Base-by-base conservation (phyloP, 2,797 vertebrate species). In the Semotilus atromaculatus region DNA sequence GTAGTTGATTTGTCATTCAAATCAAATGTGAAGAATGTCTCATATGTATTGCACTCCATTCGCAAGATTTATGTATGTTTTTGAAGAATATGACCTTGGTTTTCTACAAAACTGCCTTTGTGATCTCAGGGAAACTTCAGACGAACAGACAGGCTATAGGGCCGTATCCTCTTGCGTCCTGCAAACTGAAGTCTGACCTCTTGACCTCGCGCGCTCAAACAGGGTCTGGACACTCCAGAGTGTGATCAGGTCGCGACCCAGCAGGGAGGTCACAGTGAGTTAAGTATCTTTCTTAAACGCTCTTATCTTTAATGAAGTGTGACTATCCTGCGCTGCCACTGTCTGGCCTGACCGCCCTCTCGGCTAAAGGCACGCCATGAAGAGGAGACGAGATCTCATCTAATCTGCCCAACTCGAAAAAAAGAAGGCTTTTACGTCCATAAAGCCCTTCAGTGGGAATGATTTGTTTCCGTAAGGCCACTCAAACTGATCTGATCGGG, bases 221-320 rank as follows among this genome's bases (percentile, higher is more conserved):
- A 91, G 88, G 89, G 90, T 90, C 88, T 85, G 80, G 85, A 85
- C 89, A 85, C 86, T 88, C 86, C 18, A 81, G 89, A 72, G 82
- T 79, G 89, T 85, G 90, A 86, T 86, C 88, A 88, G 92, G 91
- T 92, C 91, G 75, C 26, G 88, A 92, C 92, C 92, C 85, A 43
- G 72, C 75, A 88, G 67, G 89, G 45, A 85, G 84, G 89, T 84
- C 88, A 87, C 89, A 89, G 86, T 74, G 73, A 78, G 89, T 88
- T 80, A 88, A 87, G 79, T 84, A 84, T 89, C 80, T 82, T 40
- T 76, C 81, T 85, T 55, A 84, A 85, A 86, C 70, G 85, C 85
- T 85, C 86, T 88, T 85, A 88, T 85, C 87, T 88, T 85, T 79
- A 89, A 89, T 87, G 51, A 81, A 83, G 84, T 88, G 64, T 21